Evolutionary conservation across 1,140 invertebrate genomes (phyloP).

Genomic region (Belonocnema kinseyi): DNA sequence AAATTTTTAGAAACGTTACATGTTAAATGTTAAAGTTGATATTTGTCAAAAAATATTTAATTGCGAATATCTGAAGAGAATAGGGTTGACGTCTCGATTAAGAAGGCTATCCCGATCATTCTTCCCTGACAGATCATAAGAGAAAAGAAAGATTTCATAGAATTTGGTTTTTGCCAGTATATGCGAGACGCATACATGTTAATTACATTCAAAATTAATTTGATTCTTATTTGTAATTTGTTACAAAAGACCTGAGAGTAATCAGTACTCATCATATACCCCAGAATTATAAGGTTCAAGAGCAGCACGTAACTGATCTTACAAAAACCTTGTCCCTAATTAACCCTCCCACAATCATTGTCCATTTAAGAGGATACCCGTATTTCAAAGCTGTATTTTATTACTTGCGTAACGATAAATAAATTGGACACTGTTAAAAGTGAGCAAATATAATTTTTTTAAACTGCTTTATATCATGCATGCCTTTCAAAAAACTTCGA

Average conservation of each 20-base stretch:
- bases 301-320: not conserved
- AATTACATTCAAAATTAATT: not conserved
- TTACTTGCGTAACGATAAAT: not conserved
- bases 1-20: no score
- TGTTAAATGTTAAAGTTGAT: no score
- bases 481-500: no score
- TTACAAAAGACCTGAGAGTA: not conserved
- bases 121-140: no score
- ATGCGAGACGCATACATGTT: no score
- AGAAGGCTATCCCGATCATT: no score
- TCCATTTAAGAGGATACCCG: not conserved
- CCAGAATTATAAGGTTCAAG: not conserved
- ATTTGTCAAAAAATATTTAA: no score
- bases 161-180: no score
- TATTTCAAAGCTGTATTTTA: not conserved
- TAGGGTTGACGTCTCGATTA: no score
- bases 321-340: conserved; percentile 3
- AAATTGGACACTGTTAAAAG: not conserved
- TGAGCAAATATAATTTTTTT: not conserved
- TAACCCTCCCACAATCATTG: not conserved
- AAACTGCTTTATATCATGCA: not conserved
- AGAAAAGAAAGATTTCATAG: no score
- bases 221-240: not conserved
- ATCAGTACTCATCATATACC: not conserved
- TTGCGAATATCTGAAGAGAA: no score